These are phyloP conservation scores for Salvator merianae DNA, from an alignment of 2,113 vertebrate genomes.

Conservation along the genomic window DNA sequence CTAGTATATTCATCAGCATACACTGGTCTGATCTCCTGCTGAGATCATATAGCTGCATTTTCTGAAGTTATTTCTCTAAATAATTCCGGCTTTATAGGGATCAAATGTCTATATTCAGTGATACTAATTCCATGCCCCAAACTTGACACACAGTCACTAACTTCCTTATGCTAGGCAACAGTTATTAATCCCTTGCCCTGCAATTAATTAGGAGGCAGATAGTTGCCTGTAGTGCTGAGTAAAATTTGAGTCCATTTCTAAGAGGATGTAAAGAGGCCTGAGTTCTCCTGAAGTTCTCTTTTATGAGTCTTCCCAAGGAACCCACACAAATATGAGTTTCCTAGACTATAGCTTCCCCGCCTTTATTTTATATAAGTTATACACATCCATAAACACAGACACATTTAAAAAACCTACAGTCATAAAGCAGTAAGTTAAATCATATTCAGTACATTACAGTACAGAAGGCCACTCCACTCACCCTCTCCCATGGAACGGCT, in stretches of 20 bases:
- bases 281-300: no score
- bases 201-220: neutral
- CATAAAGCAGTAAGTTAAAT: no score
- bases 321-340: no score
- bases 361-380: no score
- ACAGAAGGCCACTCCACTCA: no score
- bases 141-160: neutral
- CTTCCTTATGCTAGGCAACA: neutral
- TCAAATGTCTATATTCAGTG: neutral
- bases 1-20: neutral
- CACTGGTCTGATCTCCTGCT: neutral
- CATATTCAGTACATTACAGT: no score
- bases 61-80: neutral
- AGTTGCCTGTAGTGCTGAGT: neutral
- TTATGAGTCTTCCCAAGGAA: no score
- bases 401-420: no score
- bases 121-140: neutral
- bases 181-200: neutral
- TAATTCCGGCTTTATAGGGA: neutral
- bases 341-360: no score
- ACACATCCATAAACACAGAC: no score
- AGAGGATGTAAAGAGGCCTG: no score
- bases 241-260: neutral
- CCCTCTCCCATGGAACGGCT: no score
- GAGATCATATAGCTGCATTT: neutral